Percentiles rank a stretch among this genome's conserved stretches.
Evolutionary conservation across 2,797 vertebrate species (phyloP).

Genomic region (Apogon hyalosoma): DNA sequence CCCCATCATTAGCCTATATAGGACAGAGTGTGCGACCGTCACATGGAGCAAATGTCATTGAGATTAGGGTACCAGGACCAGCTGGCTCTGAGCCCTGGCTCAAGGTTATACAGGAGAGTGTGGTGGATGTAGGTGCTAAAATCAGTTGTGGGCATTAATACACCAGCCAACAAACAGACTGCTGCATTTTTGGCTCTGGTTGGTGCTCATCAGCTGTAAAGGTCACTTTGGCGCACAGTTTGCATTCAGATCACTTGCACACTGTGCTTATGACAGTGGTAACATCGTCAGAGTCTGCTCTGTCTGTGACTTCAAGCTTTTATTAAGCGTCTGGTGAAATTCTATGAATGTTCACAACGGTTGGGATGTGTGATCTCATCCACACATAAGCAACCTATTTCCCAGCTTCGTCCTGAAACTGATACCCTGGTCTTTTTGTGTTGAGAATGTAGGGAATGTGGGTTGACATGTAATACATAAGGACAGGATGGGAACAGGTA

Average conservation of each 20-base stretch:
- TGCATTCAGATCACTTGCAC: slow-evolving; percentile 42
- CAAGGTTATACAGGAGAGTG: slow-evolving; percentile 57
- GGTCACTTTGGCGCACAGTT: slow-evolving; percentile 61
- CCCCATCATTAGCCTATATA: slow-evolving; percentile 27
- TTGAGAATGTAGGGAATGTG: slow-evolving; percentile 54
- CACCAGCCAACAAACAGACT: slow-evolving; percentile 35
- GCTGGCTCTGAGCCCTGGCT: slow-evolving; percentile 52
- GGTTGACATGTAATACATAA: slow-evolving; percentile 55
- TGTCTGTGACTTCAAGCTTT: slow-evolving; percentile 1
- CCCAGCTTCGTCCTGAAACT: slow-evolving; percentile 49
- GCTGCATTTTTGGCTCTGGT: slow-evolving; percentile 36
- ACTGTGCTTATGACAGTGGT: neutral
- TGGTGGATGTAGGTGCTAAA: slow-evolving; percentile 26
- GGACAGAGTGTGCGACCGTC: slow-evolving; percentile 30
- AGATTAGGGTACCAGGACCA: slow-evolving; percentile 48
- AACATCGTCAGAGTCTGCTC: neutral
- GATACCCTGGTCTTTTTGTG: slow-evolving; percentile 50
- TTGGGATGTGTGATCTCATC: slow-evolving; percentile 27
- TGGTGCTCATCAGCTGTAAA: slow-evolving; percentile 51
- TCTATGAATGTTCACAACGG: slow-evolving; percentile 1
- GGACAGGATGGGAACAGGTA: slow-evolving; percentile 49
- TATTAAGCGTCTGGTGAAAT: slow-evolving; percentile 1
- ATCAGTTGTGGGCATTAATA: slow-evolving; percentile 43
- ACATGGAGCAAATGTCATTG: slow-evolving; percentile 67
- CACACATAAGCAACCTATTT: slow-evolving; percentile 28